Evolutionary conservation across 2,888 invertebrate species (phyloP).

Genomic region (Caenorhabditis doughertyi): DNA sequence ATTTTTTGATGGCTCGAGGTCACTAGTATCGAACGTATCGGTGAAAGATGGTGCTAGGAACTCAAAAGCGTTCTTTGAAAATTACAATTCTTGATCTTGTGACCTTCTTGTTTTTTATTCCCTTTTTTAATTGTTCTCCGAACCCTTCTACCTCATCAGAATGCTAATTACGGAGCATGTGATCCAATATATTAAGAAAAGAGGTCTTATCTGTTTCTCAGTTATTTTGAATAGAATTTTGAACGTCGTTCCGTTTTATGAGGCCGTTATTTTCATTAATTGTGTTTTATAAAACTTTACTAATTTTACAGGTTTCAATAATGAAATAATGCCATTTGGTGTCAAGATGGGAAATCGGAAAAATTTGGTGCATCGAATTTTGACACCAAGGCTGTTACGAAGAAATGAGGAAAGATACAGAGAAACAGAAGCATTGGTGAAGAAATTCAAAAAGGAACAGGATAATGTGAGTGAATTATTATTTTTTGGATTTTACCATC

Average conservation of each 20-base stretch:
- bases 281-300: neutral
- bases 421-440: constrained; percentile 62
- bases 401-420: constrained; percentile 43
- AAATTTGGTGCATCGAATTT: constrained; percentile 58
- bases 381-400: constrained; percentile 44
- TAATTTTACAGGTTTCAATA: neutral
- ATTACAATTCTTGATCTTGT: neutral
- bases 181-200: neutral
- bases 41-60: neutral
- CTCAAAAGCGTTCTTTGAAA: neutral
- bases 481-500: constrained; percentile 13
- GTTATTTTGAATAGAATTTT: too few species aligned
- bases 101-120: neutral
- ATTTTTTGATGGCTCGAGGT: constrained; percentile 24
- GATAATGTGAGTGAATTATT: constrained; percentile 25
- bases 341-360: constrained; percentile 27
- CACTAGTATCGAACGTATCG: too few species aligned
- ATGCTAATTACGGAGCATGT: constrained; percentile 30
- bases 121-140: neutral
- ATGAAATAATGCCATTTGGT: constrained; percentile 34
- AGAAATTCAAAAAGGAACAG: constrained; percentile 43
- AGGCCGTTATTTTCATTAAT: too few species aligned
- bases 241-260: too few species aligned
- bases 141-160: constrained; percentile 18
- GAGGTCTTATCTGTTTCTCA: neutral